These are phyloP conservation scores for Leptarthrus brevirostris DNA, from an alignment of 2,888 invertebrate species.

Conservation along the genomic window DNA sequence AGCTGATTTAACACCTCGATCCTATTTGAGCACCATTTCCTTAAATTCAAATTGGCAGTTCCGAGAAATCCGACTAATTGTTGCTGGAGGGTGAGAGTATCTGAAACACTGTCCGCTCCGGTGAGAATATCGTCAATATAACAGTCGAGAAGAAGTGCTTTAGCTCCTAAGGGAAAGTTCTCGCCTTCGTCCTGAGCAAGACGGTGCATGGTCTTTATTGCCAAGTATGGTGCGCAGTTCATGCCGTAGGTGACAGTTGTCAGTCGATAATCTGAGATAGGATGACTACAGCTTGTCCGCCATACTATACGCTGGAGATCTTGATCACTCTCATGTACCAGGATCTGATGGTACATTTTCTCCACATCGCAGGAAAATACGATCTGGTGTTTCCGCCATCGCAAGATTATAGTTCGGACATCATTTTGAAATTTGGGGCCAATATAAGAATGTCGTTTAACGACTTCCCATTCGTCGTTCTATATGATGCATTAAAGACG, in stretches of 20 bases:
- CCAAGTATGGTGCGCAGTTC: neutral
- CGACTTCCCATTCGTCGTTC: neutral
- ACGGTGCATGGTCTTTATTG: neutral
- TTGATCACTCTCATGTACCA: neutral
- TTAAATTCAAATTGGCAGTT: no score
- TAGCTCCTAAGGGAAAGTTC: neutral
- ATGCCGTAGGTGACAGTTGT: neutral
- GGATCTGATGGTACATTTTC: slow-evolving; percentile 1
- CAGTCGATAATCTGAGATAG: neutral
- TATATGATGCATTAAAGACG: neutral
- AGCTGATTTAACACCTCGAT: no score
- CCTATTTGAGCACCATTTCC: no score
- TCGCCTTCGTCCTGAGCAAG: neutral
- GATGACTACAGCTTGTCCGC: neutral
- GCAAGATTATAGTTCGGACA: neutral
- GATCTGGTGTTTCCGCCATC: neutral
- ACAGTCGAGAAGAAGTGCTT: neutral
- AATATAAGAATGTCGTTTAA: neutral
- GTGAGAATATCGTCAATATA: neutral
- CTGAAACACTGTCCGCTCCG: neutral
- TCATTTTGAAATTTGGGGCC: neutral
- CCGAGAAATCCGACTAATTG: no score
- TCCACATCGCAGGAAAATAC: neutral
- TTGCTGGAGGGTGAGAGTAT: no score
- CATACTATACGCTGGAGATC: neutral